Conservation (phyloP, 1,140 invertebrate genomes). For the Plutomurus gul region DNA sequence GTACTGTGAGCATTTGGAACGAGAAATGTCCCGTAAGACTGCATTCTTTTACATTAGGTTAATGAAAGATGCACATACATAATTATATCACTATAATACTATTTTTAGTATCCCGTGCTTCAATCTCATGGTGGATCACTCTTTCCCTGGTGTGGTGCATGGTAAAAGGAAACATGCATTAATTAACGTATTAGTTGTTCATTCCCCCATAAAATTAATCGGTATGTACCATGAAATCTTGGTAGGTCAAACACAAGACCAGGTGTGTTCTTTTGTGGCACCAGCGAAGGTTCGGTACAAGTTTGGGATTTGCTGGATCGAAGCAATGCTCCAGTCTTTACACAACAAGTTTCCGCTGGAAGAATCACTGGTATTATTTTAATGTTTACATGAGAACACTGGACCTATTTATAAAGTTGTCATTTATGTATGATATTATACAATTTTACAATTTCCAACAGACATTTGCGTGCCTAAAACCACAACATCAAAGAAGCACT, state of each 20-base stretch:
- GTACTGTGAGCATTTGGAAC: slow-evolving; percentile 56
- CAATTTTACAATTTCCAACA: neutral
- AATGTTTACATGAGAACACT: neutral
- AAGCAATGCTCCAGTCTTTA: slow-evolving; percentile 58
- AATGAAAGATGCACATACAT: too few relatives aligned
- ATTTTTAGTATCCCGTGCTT: slow-evolving; percentile 42
- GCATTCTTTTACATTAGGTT: too few relatives aligned
- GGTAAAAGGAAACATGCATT: neutral
- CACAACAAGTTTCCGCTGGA: slow-evolving; percentile 43
- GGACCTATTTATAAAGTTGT: neutral
- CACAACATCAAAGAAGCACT: slow-evolving; percentile 41
- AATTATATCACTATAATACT: too few relatives aligned
- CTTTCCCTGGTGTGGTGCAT: slow-evolving; percentile 49
- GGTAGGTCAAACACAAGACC: slow-evolving; percentile 47
- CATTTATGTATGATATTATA: neutral
- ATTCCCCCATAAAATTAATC: neutral
- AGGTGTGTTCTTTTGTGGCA: slow-evolving; percentile 60
- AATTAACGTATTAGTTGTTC: neutral
- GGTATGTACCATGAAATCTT: neutral
- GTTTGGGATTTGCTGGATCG: slow-evolving; percentile 62
- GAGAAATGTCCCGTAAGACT: slow-evolving; percentile 45
- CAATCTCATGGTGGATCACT: slow-evolving; percentile 14
- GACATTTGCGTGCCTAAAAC: slow-evolving; percentile 33
- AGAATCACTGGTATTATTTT: slow-evolving; percentile 35
- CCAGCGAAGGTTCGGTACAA: slow-evolving; percentile 60